phyloP scores from a whole-genome alignment of 2,888 invertebrate genomes.

The Xanthia icteritia region DNA sequence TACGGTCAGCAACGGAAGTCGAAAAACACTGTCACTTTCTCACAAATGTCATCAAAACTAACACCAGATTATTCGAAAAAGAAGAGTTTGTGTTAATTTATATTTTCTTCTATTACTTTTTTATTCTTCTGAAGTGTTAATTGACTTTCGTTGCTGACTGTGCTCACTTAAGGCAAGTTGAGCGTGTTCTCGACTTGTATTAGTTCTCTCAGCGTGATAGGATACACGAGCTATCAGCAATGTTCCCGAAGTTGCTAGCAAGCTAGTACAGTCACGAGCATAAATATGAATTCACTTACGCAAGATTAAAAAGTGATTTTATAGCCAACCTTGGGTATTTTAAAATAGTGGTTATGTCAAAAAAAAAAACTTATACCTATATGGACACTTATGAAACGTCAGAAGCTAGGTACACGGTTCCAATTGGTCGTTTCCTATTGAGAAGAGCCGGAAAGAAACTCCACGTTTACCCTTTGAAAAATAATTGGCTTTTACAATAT shows the following conservation, averaged over 20 bases:
- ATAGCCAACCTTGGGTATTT: not conserved
- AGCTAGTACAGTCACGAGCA: not conserved
- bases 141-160: not conserved
- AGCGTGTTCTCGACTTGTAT: not conserved
- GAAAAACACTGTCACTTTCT: not conserved
- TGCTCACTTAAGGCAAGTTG: not conserved
- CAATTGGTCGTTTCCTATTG: no score
- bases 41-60: not conserved
- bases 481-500: no score
- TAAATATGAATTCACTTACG: not conserved
- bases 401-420: no score
- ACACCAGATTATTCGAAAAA: not conserved
- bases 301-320: not conserved
- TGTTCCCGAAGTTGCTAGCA: not conserved
- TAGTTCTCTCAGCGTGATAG: not conserved
- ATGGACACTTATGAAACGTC: no score
- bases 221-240: constrained; percentile 17
- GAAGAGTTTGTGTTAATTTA: not conserved
- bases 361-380: no score
- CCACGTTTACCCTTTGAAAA: no score
- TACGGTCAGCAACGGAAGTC: not conserved
- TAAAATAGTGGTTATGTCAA: not conserved
- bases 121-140: not conserved
- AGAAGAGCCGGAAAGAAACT: no score
- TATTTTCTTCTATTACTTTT: not conserved